phyloP scores from a whole-genome alignment of 2,888 invertebrate species.

The Dorcus hopei region DNA sequence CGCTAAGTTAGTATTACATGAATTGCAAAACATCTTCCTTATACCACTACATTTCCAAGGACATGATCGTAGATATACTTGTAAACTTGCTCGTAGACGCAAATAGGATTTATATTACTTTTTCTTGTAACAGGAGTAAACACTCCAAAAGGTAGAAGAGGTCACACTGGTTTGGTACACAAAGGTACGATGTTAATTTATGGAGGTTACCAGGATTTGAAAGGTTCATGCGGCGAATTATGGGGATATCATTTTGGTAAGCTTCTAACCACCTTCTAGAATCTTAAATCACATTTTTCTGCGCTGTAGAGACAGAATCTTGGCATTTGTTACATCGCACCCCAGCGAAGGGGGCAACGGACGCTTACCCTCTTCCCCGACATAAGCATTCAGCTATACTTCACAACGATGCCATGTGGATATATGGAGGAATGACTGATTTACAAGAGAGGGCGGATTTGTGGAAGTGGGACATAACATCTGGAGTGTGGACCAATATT shows the following conservation, averaged over 20 bases:
- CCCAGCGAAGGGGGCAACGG: slow-evolving; percentile 39
- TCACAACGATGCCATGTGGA: slow-evolving; percentile 75
- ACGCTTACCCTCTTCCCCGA: slow-evolving; percentile 63
- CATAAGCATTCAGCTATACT: slow-evolving; percentile 84
- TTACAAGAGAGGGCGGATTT: slow-evolving; percentile 73
- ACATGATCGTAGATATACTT: no score
- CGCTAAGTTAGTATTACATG: no score
- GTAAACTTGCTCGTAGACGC: no score
- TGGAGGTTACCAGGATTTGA: slow-evolving; percentile 82
- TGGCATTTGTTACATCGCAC: slow-evolving; percentile 64
- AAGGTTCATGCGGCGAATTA: slow-evolving; percentile 79
- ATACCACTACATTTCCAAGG: no score
- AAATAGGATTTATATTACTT: no score
- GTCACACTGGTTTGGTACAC: slow-evolving; percentile 79
- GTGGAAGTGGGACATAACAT: slow-evolving; percentile 73
- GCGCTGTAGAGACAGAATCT: slow-evolving; percentile 67
- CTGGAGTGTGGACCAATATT: slow-evolving; percentile 61
- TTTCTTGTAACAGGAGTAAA: slow-evolving; percentile 41
- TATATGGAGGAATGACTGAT: slow-evolving; percentile 87
- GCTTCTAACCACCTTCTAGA: slow-evolving; percentile 16
- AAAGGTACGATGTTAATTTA: slow-evolving; percentile 78
- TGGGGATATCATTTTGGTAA: slow-evolving; percentile 87
- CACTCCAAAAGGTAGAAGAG: slow-evolving; percentile 74
- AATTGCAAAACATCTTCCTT: no score
- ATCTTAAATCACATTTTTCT: background rate